Evolutionary conservation across 2,888 invertebrate genomes (phyloP), one percentile per base, ranked within the genome.

Genomic region (Camponotus fellah): DNA sequence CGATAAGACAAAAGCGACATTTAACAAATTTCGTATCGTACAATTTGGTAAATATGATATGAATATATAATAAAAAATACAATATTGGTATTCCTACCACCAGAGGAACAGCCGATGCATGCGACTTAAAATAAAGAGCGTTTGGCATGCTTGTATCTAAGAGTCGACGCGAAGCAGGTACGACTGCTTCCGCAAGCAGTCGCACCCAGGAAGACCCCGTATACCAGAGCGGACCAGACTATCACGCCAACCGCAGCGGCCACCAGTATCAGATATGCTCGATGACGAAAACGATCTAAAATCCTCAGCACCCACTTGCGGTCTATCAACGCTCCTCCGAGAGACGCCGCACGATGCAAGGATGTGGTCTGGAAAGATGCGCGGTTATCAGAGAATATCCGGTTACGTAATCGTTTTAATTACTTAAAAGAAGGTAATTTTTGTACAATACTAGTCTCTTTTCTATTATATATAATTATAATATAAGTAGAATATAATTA

Each of bases 161-260:
- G 34, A 9, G 79, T 71, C 0, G 85, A 75, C 9, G 81, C 86
- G 8, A 90, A 77, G 56, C 86, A 89, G 34, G 85, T 86, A 68
- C 86, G 88, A 26, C 91, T 90, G 49, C 82, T 87, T 26, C 85
- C 85, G 46, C 93, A 93, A 26, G 91, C 72, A 17, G 91, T 88
- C 34, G 89, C 91, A 34, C 91, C 92, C 49, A 93, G 87, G 43
- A 91, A 84, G 56, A 91, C 87, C 14, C 91, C 90, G 60, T 91
- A 91, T 5, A 93, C 79, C 14, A 92, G 71, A 32, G 88, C 85
- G 62, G 90, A 77, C 82, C 91, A 81, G 17, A 90, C 79, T 46
- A 93, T 82, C 26, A 91, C 80, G 37, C 88, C 91, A 40, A 91
- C 85, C n/a, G 85, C 81, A 10, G 87, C 34, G 14, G 87, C 86